These are phyloP conservation scores for Picathartes gymnocephalus DNA, from an alignment of 2,113 vertebrate species.

Conservation along the genomic window DNA sequence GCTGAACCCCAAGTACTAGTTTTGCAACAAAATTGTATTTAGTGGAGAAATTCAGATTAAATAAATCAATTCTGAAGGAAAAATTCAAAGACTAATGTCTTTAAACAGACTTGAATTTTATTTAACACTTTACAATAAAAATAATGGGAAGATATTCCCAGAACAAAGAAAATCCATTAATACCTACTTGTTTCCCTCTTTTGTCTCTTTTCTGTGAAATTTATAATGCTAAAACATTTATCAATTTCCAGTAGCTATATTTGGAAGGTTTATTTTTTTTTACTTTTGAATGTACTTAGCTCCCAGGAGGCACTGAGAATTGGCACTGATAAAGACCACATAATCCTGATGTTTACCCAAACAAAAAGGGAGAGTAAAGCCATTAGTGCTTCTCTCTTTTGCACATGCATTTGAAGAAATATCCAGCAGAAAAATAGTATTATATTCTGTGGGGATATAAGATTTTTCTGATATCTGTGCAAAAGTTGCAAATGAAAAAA, in stretches of 20 bases:
- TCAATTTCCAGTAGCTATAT: background rate
- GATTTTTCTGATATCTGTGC: background rate
- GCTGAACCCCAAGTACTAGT: background rate
- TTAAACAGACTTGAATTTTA: background rate
- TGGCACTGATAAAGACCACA: background rate
- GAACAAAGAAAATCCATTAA: background rate
- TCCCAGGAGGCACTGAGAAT: background rate
- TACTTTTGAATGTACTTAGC: background rate
- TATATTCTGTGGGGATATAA: background rate
- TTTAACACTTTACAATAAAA: background rate
- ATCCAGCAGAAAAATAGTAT: background rate
- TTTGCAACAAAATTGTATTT: background rate
- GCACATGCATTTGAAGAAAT: background rate
- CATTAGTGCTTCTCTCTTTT: background rate
- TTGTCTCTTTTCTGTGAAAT: background rate
- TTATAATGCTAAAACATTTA: background rate
- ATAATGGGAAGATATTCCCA: background rate
- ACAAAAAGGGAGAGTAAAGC: background rate
- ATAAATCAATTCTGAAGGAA: background rate
- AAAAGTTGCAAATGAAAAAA: background rate
- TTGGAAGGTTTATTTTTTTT: background rate
- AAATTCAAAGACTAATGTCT: background rate
- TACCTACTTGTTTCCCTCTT: background rate
- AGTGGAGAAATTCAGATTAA: background rate
- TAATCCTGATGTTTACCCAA: background rate